Conservation (phyloP, 2,888 invertebrate genomes). For the Plusia festucae region DNA sequence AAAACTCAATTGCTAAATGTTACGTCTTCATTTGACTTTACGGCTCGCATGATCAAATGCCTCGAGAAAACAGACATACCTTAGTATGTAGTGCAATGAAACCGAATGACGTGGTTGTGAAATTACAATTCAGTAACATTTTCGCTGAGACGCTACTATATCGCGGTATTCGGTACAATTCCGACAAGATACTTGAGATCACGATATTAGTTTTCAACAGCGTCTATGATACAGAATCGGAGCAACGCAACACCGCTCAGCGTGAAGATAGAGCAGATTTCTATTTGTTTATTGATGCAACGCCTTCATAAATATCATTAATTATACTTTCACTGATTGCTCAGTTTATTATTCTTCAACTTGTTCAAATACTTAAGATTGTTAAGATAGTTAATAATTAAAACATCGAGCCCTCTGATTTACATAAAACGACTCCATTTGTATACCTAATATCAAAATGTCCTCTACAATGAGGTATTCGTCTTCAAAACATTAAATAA, state of each 20-base stretch:
- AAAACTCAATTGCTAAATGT: slow-evolving; percentile 27
- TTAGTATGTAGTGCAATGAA: slow-evolving; percentile 3
- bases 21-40: slow-evolving; percentile 28
- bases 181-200: slow-evolving; percentile 74
- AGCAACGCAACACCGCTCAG: slow-evolving; percentile 59
- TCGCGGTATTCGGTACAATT: slow-evolving; percentile 55
- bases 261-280: slow-evolving; percentile 77
- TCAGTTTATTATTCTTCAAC: slow-evolving; percentile 47
- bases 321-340: slow-evolving; percentile 70
- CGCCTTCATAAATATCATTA: slow-evolving; percentile 75
- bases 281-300: slow-evolving; percentile 78
- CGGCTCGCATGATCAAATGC: slow-evolving; percentile 26
- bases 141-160: slow-evolving; percentile 34
- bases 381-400: background rate
- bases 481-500: background rate
- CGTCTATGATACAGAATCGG: slow-evolving; percentile 72
- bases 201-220: slow-evolving; percentile 79
- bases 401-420: background rate
- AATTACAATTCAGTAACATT: slow-evolving; percentile 49
- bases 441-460: background rate
- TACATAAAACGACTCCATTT: background rate
- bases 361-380: slow-evolving; percentile 1
- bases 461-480: background rate
- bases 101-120: slow-evolving; percentile 54
- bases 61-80: slow-evolving; percentile 18